Evolutionary conservation across 2,888 invertebrate species (phyloP).

Genomic region (Parnassius glacialis): DNA sequence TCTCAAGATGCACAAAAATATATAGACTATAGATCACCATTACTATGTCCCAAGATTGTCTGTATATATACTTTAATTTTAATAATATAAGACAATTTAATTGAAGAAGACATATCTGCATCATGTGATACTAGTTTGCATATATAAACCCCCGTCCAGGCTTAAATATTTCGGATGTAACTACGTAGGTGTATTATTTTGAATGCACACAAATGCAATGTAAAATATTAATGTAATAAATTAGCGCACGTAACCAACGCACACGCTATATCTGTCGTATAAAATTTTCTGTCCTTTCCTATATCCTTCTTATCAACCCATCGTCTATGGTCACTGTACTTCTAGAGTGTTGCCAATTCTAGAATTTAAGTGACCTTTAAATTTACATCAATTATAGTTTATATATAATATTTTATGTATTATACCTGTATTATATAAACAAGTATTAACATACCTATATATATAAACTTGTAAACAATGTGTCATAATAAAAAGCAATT

Average conservation of each 20-base stretch:
- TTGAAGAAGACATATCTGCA: background rate
- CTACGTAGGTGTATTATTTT: background rate
- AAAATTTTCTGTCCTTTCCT: background rate
- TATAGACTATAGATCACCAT: background rate
- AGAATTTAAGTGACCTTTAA: background rate
- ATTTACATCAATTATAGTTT: background rate
- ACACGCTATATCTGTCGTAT: background rate
- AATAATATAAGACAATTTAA: no score
- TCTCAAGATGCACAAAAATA: background rate
- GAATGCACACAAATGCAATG: background rate
- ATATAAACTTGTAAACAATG: background rate
- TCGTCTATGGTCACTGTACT: constrained; percentile 1
- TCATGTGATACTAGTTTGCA: constrained; percentile 2
- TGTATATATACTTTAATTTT: background rate
- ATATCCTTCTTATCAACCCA: background rate
- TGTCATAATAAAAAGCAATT: constrained; percentile 10
- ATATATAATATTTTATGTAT: background rate
- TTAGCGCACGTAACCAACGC: background rate
- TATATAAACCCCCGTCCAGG: background rate
- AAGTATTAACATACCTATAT: no score
- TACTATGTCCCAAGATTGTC: background rate
- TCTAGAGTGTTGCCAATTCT: background rate
- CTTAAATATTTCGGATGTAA: no score
- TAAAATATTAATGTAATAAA: background rate
- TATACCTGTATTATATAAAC: background rate